Conservation (phyloP, 2,888 invertebrate genomes). For the Hypomecis atomaria region DNA sequence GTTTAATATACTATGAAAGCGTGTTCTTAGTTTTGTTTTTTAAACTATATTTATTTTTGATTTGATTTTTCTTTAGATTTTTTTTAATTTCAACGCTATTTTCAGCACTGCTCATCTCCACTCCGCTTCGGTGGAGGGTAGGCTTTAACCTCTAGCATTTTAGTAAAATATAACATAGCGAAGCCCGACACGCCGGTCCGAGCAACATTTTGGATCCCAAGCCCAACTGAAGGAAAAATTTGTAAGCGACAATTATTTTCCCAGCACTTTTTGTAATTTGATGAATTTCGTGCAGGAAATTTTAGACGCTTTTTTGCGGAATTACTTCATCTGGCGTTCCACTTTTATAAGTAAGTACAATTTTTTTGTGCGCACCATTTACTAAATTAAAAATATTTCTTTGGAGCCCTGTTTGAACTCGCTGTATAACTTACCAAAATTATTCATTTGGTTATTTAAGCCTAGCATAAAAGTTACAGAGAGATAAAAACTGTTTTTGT, state of each 20-base stretch:
- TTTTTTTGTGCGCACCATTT: slow-evolving; percentile 19
- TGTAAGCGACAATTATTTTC: slow-evolving; percentile 43
- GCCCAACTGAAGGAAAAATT: slow-evolving; percentile 42
- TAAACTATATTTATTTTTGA: too few species aligned
- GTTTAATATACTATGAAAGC: too few species aligned
- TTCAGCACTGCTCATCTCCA: too few species aligned
- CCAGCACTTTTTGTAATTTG: slow-evolving; percentile 51
- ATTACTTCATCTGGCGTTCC: slow-evolving; percentile 29
- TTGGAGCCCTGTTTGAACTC: background rate
- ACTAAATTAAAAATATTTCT: slow-evolving; percentile 29
- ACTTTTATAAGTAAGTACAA: slow-evolving; percentile 14
- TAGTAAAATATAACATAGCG: slow-evolving; percentile 9
- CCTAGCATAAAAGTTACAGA: too few species aligned
- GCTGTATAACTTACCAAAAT: background rate
- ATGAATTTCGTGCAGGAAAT: slow-evolving; percentile 43
- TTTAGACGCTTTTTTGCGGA: slow-evolving; percentile 33
- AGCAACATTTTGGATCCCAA: slow-evolving; percentile 28
- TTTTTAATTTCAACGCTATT: too few species aligned
- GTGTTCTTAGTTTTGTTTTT: too few species aligned
- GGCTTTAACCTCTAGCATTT: background rate
- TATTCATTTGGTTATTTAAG: too few species aligned
- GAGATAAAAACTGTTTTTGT: too few species aligned
- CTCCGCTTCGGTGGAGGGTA: too few species aligned
- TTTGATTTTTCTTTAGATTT: too few species aligned
- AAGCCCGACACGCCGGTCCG: background rate